Base-by-base conservation (phyloP, 2,797 vertebrate species). In the Sphenopsis melanotis region DNA sequence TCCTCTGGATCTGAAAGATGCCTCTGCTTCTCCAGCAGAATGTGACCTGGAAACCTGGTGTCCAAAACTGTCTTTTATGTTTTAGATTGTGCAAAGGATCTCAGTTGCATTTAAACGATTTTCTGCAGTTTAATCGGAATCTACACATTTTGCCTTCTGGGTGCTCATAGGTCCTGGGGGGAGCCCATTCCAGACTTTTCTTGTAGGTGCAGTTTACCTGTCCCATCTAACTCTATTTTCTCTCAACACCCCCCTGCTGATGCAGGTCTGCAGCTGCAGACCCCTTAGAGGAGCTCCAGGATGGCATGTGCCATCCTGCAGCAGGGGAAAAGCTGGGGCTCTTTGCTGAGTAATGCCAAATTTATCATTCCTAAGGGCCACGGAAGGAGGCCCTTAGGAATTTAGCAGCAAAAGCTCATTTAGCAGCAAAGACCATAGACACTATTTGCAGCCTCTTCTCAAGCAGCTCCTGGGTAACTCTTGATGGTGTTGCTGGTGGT, bases 221-320 rank as follows among this genome's bases (percentile, higher is more conserved):
- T 26, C 32, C 53, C 14, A 1, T 22, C 29, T 30, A 6, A 70
- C 9, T 20, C 3, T 17, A 4, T 41, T 55, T 71, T 66, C 66
- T 15, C 57, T 27, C 11, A 15, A 17, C 13, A 24, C 2, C 15
- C 57, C 21, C 39, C 19, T 63, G 34, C 59, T 34, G 17, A 7
- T 16, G 39, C 47, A n/a, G 3, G 13, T 63, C 36, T 68, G 55
- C 46, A 61, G 46, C 68, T 71, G 15, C 65, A 65, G 20, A 39
- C 34, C 32, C 34, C 23, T 34, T 5, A 3, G 3, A 50, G 1
- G 2, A 77, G 5, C 32, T 23, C 15, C 0, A 0, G 49, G 52
- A 5, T 55, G 37, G 9, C 14, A 42, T 27, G 15, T 44, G 74
- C 46, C 10, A 1, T 39, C n/a, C 68, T n/a, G 32, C 6, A 7